A percentile compares a stretch with the other conserved stretches of the same genome.
These are phyloP conservation scores for Paramisgurnus dabryanus DNA, from an alignment of 2,113 vertebrate species.

Conservation along the genomic window DNA sequence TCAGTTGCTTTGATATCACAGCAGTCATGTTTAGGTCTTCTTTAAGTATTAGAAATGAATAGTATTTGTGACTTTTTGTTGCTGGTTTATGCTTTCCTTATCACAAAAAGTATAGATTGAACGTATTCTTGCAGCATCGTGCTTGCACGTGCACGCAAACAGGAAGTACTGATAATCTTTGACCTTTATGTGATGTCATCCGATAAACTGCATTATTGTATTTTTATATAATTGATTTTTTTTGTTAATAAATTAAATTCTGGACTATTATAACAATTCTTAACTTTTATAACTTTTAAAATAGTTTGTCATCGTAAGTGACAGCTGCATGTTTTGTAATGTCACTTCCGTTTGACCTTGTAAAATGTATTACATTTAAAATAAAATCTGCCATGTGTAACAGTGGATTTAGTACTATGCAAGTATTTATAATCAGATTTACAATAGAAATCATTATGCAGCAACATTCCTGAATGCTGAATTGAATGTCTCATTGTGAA, in stretches of 20 bases:
- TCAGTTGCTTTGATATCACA: neutral
- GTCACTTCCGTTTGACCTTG: neutral
- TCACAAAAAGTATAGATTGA: neutral
- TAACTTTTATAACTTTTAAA: too few relatives aligned
- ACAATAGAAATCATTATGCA: neutral
- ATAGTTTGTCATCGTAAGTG: too few relatives aligned
- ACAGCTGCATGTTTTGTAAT: too few relatives aligned
- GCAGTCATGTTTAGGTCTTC: neutral
- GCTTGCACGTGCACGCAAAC: neutral
- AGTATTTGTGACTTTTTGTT: neutral
- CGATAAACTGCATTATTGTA: neutral
- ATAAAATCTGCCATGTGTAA: neutral
- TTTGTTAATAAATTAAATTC: too few relatives aligned
- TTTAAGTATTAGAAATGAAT: neutral
- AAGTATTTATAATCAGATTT: neutral
- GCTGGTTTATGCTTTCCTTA: neutral
- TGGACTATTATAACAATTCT: too few relatives aligned
- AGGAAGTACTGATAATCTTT: neutral
- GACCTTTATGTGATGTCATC: neutral
- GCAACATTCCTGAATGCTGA: neutral
- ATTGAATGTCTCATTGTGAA: neutral
- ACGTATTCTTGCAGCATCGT: too few relatives aligned
- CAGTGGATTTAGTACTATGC: neutral
- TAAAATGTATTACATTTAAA: too few relatives aligned
- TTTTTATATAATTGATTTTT: too few relatives aligned